Evolutionary conservation across 1,140 invertebrate genomes (phyloP).

Genomic region (Whitmania pigra): DNA sequence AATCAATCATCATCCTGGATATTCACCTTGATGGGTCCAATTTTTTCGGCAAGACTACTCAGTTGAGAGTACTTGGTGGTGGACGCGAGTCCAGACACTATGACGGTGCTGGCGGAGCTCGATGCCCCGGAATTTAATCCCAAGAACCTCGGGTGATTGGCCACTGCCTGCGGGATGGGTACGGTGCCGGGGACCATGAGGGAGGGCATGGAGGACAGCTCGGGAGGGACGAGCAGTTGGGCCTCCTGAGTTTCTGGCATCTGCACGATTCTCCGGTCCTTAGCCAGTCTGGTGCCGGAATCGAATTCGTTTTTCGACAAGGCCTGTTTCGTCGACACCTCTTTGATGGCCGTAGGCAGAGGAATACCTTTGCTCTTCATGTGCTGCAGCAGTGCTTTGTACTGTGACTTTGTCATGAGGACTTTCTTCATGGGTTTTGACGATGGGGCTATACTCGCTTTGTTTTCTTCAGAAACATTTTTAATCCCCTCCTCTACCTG

Average conservation of each 20-base stretch:
- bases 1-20: not conserved
- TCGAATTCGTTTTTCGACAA: not conserved
- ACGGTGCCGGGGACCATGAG: not conserved
- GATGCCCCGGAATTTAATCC: not conserved
- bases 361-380: conserved; percentile 8
- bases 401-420: conserved; percentile 5
- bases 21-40: conserved; percentile 1
- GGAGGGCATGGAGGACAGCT: not conserved
- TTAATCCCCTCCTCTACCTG: too few relatives aligned
- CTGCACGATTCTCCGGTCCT: not conserved
- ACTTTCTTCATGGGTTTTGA: not conserved
- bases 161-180: not conserved
- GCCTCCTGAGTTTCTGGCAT: not conserved
- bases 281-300: not conserved
- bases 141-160: conserved; percentile 1
- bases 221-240: too few relatives aligned
- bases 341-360: not conserved
- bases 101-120: not conserved
- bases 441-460: not conserved
- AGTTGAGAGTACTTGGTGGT: not conserved
- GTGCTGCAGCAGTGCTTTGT: conserved; percentile 4
- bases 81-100: not conserved
- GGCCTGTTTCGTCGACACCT: not conserved
- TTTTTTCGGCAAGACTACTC: not conserved
- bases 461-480: not conserved